These are phyloP conservation scores for Platichthys stellatus DNA, from an alignment of 2,113 vertebrate genomes.

Conservation along the genomic window DNA sequence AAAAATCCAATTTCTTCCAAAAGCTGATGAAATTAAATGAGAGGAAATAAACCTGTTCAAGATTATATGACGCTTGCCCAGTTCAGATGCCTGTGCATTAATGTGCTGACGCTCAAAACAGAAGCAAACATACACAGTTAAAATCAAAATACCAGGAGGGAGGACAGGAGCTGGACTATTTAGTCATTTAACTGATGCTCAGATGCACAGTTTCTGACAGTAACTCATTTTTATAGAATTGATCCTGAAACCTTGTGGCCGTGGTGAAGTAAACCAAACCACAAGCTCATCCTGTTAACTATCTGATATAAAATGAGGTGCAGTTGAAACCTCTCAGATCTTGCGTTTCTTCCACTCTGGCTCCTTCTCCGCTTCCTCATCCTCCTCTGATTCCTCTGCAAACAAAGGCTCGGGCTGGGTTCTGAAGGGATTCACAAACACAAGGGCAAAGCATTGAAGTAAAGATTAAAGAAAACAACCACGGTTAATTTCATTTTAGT, in stretches of 20 bases:
- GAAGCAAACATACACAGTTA: conserved; percentile 10
- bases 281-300: conserved; percentile 4
- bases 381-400: conserved; percentile 91
- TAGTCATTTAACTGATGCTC: not conserved
- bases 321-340: conserved; percentile 83
- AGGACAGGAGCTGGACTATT: not conserved
- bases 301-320: not conserved
- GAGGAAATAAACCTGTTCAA: conserved; percentile 35
- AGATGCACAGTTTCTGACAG: not conserved
- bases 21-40: conserved; percentile 31
- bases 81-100: conserved; percentile 18
- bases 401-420: conserved; percentile 94
- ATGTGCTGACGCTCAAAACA: conserved; percentile 7
- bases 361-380: conserved; percentile 92
- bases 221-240: not conserved
- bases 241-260: conserved; percentile 6
- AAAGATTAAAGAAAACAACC: conserved; percentile 22
- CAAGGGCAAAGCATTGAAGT: conserved; percentile 11
- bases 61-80: conserved; percentile 14
- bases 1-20: conserved; percentile 42
- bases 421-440: conserved; percentile 78
- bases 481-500: not conserved
- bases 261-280: not conserved
- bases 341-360: conserved; percentile 99
- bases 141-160: not conserved